Conservation (phyloP, 2,888 invertebrate species). For the Merodon equestris region DNA sequence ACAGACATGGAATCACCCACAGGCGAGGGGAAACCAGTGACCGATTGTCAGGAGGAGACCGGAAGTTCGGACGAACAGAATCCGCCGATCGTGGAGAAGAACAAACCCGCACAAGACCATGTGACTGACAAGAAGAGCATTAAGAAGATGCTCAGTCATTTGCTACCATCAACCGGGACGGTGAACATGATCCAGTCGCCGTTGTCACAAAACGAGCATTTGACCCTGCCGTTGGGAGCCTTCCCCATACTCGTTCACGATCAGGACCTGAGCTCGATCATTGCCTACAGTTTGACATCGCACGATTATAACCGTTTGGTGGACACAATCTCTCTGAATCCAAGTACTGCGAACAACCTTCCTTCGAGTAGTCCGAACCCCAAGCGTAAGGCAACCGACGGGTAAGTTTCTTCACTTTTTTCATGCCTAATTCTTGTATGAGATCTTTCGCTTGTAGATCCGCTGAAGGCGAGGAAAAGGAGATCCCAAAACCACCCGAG, state of each 20-base stretch:
- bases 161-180: slow-evolving; percentile 82
- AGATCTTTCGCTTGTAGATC: slow-evolving; percentile 39
- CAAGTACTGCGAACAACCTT: slow-evolving; percentile 17
- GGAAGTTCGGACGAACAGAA: slow-evolving; percentile 61
- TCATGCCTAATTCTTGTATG: not conserved
- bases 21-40: slow-evolving; percentile 26
- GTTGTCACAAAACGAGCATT: slow-evolving; percentile 85
- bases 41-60: slow-evolving; percentile 39
- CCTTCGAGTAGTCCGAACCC: slow-evolving; percentile 74
- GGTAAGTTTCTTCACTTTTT: slow-evolving; percentile 66
- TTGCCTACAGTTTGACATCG: slow-evolving; percentile 89
- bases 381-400: slow-evolving; percentile 75
- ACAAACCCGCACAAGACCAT: slow-evolving; percentile 47
- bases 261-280: slow-evolving; percentile 90
- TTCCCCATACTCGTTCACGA: slow-evolving; percentile 88
- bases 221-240: slow-evolving; percentile 82
- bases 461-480: slow-evolving; percentile 73
- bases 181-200: slow-evolving; percentile 81
- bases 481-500: slow-evolving; percentile 38
- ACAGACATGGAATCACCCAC: slow-evolving; percentile 77
- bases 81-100: slow-evolving; percentile 52
- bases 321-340: slow-evolving; percentile 76
- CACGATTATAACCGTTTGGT: slow-evolving; percentile 84
- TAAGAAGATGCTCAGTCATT: slow-evolving; percentile 84
- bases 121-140: slow-evolving; percentile 81